Percentiles rank a stretch among this genome's conserved stretches.
These are phyloP conservation scores for Pachliopta kotzebuea DNA, from an alignment of 2,888 invertebrate species.

Conservation along the genomic window DNA sequence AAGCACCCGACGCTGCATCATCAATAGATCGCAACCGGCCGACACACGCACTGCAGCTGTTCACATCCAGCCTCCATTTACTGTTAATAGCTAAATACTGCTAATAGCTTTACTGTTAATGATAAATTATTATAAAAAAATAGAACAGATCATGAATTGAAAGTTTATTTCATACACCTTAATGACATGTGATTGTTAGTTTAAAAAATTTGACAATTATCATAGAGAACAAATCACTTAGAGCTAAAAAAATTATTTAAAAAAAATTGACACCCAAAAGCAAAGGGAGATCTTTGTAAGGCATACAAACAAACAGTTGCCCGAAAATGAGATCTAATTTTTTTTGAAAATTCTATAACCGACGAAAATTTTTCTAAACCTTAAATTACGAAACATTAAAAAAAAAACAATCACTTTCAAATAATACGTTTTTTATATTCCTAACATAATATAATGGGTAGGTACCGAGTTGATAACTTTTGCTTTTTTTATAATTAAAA, in stretches of 20 bases:
- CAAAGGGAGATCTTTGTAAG: conserved; percentile 68
- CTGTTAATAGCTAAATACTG: too few species aligned
- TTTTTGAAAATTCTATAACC: conserved; percentile 62
- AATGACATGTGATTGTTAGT: conserved; percentile 62
- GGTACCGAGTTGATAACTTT: conserved; percentile 50
- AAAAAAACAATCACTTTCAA: conserved; percentile 56
- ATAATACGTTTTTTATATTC: conserved; percentile 60
- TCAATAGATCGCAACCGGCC: too few species aligned
- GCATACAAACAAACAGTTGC: conserved; percentile 51
- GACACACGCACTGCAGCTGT: too few species aligned
- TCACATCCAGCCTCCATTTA: too few species aligned
- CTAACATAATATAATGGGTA: conserved; percentile 51
- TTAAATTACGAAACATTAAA: conserved; percentile 51
- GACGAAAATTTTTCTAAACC: conserved; percentile 58
- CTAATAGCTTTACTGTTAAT: background rate
- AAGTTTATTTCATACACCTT: conserved; percentile 61
- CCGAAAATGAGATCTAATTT: conserved; percentile 73
- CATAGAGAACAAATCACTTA: conserved; percentile 42
- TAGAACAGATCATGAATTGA: conserved; percentile 43
- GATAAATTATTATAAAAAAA: background rate
- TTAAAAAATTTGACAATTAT: conserved; percentile 49
- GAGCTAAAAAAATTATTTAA: conserved; percentile 51
- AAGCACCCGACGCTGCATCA: too few species aligned
- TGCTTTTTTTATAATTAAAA: conserved; percentile 44
- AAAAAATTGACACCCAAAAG: conserved; percentile 57